Conservation (phyloP, 2,888 invertebrate genomes). For the Nasonia oneida region DNA sequence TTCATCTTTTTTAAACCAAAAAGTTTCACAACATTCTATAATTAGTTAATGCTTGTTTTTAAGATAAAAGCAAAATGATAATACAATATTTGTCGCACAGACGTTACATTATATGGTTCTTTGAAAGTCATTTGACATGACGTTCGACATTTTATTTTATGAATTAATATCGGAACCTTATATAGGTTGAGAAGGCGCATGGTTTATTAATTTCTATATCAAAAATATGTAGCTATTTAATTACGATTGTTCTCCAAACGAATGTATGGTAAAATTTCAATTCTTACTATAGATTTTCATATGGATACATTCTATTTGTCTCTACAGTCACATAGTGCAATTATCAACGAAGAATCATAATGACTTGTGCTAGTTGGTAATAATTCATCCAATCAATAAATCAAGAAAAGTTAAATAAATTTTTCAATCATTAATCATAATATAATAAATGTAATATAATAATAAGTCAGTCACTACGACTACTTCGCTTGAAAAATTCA, state of each 20-base stretch:
- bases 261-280: conserved; percentile 49
- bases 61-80: conserved; percentile 55
- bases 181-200: conserved; percentile 61
- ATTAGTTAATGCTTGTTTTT: conserved; percentile 59
- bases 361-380: conserved; percentile 19
- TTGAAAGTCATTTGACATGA: conserved; percentile 47
- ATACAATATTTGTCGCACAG: conserved; percentile 53
- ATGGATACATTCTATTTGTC: conserved; percentile 40
- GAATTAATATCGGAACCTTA: conserved; percentile 48
- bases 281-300: conserved; percentile 45
- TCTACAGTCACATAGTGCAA: conserved; percentile 49
- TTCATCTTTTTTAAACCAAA: conserved; percentile 48
- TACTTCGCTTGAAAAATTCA: conserved; percentile 47
- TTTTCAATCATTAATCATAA: conserved; percentile 45
- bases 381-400: conserved; percentile 29
- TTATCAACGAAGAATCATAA: conserved; percentile 47
- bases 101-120: conserved; percentile 44
- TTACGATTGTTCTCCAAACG: conserved; percentile 58
- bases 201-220: conserved; percentile 62
- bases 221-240: conserved; percentile 60
- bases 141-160: conserved; percentile 40
- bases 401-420: conserved; percentile 30
- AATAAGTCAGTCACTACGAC: conserved; percentile 54
- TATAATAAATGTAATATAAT: conserved; percentile 51
- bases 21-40: conserved; percentile 58